A percentile compares a stretch with the other conserved stretches of the same genome.
phyloP scores from a whole-genome alignment of 2,113 vertebrate species.

The Noctilio leporinus region DNA sequence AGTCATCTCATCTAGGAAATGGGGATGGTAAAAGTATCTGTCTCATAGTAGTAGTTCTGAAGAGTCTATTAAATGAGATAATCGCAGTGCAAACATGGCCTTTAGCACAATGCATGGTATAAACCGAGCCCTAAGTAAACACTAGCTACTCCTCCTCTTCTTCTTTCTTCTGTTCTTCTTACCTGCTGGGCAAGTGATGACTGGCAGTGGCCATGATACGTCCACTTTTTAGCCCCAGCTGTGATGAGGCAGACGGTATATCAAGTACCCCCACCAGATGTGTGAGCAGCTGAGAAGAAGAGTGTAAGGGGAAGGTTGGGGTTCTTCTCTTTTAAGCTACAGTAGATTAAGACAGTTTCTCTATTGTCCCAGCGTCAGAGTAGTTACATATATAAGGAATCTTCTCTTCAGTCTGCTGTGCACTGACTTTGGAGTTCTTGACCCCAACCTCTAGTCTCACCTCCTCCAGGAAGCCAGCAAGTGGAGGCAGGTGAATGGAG shows the following conservation, averaged over 20 bases:
- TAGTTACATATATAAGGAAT: not conserved
- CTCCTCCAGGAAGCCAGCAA: not conserved
- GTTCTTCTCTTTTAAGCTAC: not conserved
- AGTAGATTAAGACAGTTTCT: not conserved
- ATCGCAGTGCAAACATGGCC: not conserved
- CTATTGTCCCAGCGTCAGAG: not conserved
- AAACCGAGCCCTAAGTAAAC: not conserved
- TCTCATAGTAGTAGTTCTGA: not conserved
- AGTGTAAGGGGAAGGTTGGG: not conserved
- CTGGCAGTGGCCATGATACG: not conserved
- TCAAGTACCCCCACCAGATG: not conserved
- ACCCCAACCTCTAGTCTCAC: not conserved
- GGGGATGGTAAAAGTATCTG: not conserved
- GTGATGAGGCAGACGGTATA: not conserved
- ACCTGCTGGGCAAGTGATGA: not conserved
- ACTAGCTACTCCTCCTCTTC: not conserved
- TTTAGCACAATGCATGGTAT: not conserved
- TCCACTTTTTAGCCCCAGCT: not conserved
- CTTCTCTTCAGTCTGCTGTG: not conserved
- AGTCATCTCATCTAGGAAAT: not conserved
- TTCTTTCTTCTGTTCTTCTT: not conserved
- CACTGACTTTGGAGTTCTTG: not conserved
- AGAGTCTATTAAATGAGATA: not conserved
- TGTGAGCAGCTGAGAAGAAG: not conserved
- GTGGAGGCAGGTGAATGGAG: not conserved